A percentile compares a stretch with the other conserved stretches of the same genome.
Evolutionary conservation across 2,113 vertebrate genomes (phyloP).

Genomic region (Paedocypris sp.): DNA sequence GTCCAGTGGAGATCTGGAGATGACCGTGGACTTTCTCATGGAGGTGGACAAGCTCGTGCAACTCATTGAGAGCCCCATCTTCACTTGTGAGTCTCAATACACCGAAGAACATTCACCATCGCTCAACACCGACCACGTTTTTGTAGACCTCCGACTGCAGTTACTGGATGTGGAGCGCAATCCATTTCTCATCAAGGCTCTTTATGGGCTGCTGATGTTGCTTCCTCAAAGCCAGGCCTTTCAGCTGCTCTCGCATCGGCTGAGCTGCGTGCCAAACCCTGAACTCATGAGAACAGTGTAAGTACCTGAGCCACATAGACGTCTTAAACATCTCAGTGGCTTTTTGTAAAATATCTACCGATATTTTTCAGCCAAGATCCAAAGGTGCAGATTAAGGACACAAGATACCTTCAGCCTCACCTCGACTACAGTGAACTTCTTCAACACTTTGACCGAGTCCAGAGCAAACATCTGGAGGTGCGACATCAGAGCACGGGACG

Average conservation of each 20-base stretch:
- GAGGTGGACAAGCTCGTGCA: slow-evolving; percentile 98
- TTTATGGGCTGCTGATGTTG: slow-evolving; percentile 93
- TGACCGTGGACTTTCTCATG: slow-evolving; percentile 93
- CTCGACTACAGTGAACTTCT: slow-evolving; percentile 83
- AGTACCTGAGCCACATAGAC: background rate
- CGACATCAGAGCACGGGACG: slow-evolving; percentile 77
- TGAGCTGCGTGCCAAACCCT: slow-evolving; percentile 90
- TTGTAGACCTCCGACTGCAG: slow-evolving; percentile 81
- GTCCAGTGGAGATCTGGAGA: slow-evolving; percentile 89
- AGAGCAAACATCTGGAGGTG: slow-evolving; percentile 87
- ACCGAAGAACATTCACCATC: background rate
- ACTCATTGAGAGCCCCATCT: slow-evolving; percentile 94
- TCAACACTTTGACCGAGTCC: slow-evolving; percentile 87
- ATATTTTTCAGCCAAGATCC: slow-evolving; percentile 51
- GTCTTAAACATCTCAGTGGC: background rate
- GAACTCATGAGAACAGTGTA: slow-evolving; percentile 79
- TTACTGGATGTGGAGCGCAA: slow-evolving; percentile 92
- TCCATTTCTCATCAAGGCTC: slow-evolving; percentile 90
- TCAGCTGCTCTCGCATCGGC: slow-evolving; percentile 86
- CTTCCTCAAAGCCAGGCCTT: slow-evolving; percentile 95
- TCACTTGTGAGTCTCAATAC: slow-evolving; percentile 93
- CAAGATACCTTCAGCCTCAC: slow-evolving; percentile 51
- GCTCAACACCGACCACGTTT: background rate
- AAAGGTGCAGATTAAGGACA: slow-evolving; percentile 36
- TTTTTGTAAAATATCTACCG: background rate